Percentiles rank a stretch among this genome's conserved stretches.
These are phyloP conservation scores for Rhyzopertha dominica DNA, from an alignment of 1,140 invertebrate genomes.

Conservation along the genomic window DNA sequence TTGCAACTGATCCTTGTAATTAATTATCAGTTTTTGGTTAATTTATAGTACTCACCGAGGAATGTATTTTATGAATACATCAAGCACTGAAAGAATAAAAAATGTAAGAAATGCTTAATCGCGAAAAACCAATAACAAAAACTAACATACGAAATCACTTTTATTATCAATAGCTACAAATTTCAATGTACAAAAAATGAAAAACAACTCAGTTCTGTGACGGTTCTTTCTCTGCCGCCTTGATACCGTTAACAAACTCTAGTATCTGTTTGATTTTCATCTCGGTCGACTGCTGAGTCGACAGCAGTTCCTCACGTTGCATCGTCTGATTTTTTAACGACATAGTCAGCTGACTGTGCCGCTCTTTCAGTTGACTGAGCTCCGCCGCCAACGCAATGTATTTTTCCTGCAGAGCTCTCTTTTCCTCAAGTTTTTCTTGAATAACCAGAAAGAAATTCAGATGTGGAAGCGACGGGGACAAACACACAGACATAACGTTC, in stretches of 20 bases:
- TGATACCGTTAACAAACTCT: slow-evolving; percentile 36
- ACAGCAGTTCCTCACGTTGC: slow-evolving; percentile 31
- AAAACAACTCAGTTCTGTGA: not conserved
- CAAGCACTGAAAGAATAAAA: no score
- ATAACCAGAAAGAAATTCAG: slow-evolving; percentile 19
- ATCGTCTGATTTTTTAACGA: slow-evolving; percentile 38
- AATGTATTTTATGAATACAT: no score
- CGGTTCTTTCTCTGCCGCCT: slow-evolving; percentile 11
- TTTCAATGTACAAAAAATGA: not conserved
- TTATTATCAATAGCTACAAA: slow-evolving; percentile 59
- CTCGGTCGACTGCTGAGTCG: slow-evolving; percentile 31
- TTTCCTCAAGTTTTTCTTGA: slow-evolving; percentile 41
- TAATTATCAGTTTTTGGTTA: no score
- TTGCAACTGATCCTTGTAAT: no score
- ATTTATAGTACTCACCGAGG: no score
- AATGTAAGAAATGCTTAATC: no score
- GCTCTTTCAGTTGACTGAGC: slow-evolving; percentile 39
- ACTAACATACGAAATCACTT: slow-evolving; percentile 36
- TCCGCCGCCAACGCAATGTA: slow-evolving; percentile 35
- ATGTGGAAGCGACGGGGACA: not conserved
- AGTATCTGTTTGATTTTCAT: slow-evolving; percentile 40
- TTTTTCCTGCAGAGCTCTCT: slow-evolving; percentile 39
- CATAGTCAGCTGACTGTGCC: slow-evolving; percentile 40
- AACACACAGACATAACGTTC: not conserved
- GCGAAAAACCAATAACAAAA: no score